A percentile compares a stretch with the other conserved stretches of the same genome.
Evolutionary conservation across 2,113 vertebrate genomes (phyloP).

Genomic region (Phalacrocorax brasilianus): DNA sequence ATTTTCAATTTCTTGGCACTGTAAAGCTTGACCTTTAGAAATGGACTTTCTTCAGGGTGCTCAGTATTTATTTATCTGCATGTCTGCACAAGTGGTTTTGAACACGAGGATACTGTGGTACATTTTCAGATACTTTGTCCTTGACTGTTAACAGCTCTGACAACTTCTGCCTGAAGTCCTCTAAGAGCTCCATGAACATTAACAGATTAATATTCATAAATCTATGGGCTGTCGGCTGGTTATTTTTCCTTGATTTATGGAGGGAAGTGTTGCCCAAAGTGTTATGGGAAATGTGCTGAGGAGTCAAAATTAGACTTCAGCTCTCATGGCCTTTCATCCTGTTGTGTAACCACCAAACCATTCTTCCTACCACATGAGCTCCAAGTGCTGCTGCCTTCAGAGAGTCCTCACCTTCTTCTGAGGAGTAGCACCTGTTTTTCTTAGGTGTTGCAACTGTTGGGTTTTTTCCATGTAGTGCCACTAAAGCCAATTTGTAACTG

Average conservation of each 20-base stretch:
- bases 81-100: not conserved
- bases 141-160: not conserved
- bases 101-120: not conserved
- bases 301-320: not conserved
- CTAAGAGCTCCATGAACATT: not conserved
- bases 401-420: not conserved
- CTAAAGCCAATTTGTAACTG: not conserved
- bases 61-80: not conserved
- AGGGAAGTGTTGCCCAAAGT: not conserved
- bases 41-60: not conserved
- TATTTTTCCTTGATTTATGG: slow-evolving; percentile 1
- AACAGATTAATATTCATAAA: slow-evolving; percentile 17
- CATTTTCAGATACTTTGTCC: not conserved
- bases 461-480: not conserved
- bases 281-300: slow-evolving; percentile 21
- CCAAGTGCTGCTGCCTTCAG: not conserved
- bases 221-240: not conserved
- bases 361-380: not conserved
- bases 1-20: not conserved
- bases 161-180: not conserved
- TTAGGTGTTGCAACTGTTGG: not conserved
- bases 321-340: not conserved
- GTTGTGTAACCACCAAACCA: slow-evolving; percentile 33
- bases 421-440: not conserved
- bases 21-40: not conserved